A percentile compares a stretch with the other conserved stretches of the same genome.
phyloP scores from a whole-genome alignment of 2,113 vertebrate species.

The Hydropotes inermis region DNA sequence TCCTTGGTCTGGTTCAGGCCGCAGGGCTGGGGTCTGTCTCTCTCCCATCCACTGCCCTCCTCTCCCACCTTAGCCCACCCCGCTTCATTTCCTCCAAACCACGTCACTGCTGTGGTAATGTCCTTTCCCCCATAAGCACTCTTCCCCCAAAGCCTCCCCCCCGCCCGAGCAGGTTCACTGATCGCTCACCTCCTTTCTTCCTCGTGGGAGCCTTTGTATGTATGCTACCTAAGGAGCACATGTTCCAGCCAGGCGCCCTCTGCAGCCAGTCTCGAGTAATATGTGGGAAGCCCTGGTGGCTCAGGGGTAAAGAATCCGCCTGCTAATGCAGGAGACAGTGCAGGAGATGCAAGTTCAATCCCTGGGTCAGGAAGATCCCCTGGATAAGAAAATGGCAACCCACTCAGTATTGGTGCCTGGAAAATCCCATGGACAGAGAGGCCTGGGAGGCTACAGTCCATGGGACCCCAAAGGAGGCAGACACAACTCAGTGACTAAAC shows the following conservation, averaged over 20 bases:
- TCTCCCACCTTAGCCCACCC: neutral
- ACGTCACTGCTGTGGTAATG: too few species aligned
- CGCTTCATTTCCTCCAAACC: neutral
- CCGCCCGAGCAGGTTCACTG: neutral
- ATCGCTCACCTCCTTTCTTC: neutral
- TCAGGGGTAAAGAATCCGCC: accelerated
- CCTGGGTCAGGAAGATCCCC: neutral
- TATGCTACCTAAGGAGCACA: accelerated
- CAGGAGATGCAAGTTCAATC: neutral
- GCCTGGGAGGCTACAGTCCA: neutral
- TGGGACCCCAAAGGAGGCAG: neutral
- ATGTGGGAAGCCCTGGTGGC: accelerated
- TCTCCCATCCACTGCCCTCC: neutral
- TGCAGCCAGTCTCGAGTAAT: neutral
- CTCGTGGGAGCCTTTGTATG: neutral
- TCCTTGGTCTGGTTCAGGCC: neutral
- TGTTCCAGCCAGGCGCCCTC: too few species aligned
- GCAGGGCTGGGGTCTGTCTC: too few species aligned
- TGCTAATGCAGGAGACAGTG: accelerated
- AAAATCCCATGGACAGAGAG: neutral
- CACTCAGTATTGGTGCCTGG: neutral
- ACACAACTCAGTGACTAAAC: neutral
- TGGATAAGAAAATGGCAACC: neutral
- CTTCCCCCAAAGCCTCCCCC: neutral
- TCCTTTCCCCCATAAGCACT: neutral